phyloP scores from a whole-genome alignment of 2,797 vertebrate species.

The Limosa lapponica region DNA sequence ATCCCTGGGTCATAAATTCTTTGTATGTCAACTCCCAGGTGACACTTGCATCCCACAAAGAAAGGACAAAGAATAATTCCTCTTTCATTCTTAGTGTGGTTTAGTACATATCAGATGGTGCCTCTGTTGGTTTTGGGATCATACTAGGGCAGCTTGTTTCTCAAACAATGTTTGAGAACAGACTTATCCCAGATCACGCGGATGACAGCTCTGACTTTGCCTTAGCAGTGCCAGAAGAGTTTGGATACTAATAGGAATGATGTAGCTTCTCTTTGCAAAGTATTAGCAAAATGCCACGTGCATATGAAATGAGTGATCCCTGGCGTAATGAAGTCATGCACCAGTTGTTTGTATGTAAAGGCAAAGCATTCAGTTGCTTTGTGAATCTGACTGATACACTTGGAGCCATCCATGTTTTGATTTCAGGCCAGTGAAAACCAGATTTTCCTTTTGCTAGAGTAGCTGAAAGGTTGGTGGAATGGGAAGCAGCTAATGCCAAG shows the following conservation, averaged over 20 bases:
- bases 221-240: background rate
- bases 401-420: background rate
- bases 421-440: background rate
- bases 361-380: background rate
- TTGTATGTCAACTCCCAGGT: background rate
- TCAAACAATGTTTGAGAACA: background rate
- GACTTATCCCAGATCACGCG: background rate
- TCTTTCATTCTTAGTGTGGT: background rate
- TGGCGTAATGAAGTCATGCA: background rate
- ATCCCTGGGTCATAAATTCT: background rate
- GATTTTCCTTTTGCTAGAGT: background rate
- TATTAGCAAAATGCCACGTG: background rate
- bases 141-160: background rate
- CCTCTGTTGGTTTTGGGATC: background rate
- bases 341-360: background rate
- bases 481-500: background rate
- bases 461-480: background rate
- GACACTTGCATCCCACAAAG: background rate
- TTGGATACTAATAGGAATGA: background rate
- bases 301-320: background rate
- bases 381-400: background rate
- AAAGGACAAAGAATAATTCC: background rate
- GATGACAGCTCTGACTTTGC: background rate
- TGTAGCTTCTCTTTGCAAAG: background rate
- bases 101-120: background rate